phyloP scores from a whole-genome alignment of 2,888 invertebrate genomes.

The Trichogramma evanescens region DNA sequence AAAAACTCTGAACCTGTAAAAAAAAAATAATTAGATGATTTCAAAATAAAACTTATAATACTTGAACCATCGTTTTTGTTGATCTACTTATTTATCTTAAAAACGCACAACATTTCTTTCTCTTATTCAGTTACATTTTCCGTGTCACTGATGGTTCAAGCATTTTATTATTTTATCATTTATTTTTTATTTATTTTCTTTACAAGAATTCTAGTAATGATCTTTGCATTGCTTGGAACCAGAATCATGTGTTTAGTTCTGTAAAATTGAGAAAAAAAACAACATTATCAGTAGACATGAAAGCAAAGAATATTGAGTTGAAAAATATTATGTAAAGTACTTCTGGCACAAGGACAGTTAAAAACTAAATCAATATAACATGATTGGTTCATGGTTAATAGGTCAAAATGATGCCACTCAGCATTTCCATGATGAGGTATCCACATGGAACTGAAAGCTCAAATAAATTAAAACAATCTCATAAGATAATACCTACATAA shows the following conservation, averaged over 20 bases:
- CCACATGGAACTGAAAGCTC: constrained; percentile 46
- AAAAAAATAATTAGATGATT: constrained; percentile 31
- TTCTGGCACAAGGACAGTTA: not conserved
- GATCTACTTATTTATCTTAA: not conserved
- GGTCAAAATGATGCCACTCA: constrained; percentile 41
- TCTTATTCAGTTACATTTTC: not conserved
- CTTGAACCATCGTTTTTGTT: constrained; percentile 24
- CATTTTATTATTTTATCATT: constrained; percentile 9
- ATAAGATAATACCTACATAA: no score
- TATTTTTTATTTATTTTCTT: not conserved
- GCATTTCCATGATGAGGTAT: constrained; percentile 41
- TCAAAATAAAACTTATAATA: constrained; percentile 17
- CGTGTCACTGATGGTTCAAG: constrained; percentile 7
- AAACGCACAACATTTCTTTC: not conserved
- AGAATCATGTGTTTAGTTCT: constrained; percentile 10
- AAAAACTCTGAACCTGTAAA: constrained; percentile 53
- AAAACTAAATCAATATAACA: constrained; percentile 11
- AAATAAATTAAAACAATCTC: constrained; percentile 47
- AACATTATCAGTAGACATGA: constrained; percentile 13
- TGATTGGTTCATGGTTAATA: constrained; percentile 16
- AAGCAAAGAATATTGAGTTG: not conserved
- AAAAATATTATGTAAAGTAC: not conserved
- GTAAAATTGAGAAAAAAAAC: constrained; percentile 14
- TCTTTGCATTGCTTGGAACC: constrained; percentile 4
- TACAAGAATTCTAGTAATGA: not conserved